Evolutionary conservation across 2,113 vertebrate genomes (phyloP).

Genomic region (Columba livia): DNA sequence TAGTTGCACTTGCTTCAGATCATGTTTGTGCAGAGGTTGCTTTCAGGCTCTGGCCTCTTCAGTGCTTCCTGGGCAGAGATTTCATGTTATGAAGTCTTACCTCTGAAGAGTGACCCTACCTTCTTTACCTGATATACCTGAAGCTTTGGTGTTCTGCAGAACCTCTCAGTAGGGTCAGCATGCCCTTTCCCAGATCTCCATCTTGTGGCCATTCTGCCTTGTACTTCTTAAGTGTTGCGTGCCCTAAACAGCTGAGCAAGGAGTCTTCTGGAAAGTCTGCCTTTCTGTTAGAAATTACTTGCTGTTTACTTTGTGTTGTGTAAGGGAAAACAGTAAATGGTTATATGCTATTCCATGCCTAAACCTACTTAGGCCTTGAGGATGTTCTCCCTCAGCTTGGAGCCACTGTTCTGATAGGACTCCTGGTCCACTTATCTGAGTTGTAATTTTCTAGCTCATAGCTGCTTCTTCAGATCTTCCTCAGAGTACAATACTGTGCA

Average conservation of each 20-base stretch:
- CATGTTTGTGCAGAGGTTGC: neutral
- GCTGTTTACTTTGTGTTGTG: neutral
- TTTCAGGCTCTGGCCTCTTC: neutral
- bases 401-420: neutral
- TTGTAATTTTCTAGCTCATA: neutral
- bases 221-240: rapidly evolving
- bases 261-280: neutral
- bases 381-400: neutral
- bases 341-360: neutral
- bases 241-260: neutral
- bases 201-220: slow-evolving; percentile 36
- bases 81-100: rapidly evolving
- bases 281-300: neutral
- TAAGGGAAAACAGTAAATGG: neutral
- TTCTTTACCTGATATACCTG: neutral
- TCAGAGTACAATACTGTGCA: neutral
- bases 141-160: neutral
- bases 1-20: neutral
- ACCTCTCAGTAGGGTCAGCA: neutral
- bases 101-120: neutral
- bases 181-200: slow-evolving; percentile 50
- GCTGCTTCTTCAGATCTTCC: neutral
- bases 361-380: neutral
- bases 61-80: neutral
- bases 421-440: neutral